A percentile compares a stretch with the other conserved stretches of the same genome.
These are phyloP conservation scores for Kradibia gibbosae DNA, from an alignment of 1,140 invertebrate species.

Conservation along the genomic window DNA sequence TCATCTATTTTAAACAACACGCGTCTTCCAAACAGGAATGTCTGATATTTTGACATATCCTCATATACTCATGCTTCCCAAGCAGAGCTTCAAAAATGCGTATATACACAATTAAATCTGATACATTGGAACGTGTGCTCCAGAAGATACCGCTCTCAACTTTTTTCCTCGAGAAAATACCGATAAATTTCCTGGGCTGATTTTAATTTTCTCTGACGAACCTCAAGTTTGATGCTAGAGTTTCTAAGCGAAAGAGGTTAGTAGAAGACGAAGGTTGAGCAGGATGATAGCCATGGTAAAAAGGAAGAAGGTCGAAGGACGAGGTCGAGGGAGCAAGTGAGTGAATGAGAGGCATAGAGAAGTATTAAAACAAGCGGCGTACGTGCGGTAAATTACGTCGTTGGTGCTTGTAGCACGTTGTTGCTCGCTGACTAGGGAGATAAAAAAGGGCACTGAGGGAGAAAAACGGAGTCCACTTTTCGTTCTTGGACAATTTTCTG, in stretches of 20 bases:
- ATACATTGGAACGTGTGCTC: background rate
- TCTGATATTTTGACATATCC: background rate
- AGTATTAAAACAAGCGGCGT: constrained; percentile 63
- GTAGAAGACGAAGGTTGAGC: background rate
- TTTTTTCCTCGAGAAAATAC: background rate
- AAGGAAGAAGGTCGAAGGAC: constrained; percentile 50
- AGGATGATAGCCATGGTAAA: constrained; percentile 15
- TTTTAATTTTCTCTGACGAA: constrained; percentile 30
- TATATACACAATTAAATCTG: background rate
- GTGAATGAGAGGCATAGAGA: no score
- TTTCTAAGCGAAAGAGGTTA: background rate
- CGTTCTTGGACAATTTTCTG: constrained; percentile 25
- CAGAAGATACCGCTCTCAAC: background rate
- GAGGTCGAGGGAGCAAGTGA: constrained; percentile 31
- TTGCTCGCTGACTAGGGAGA: background rate
- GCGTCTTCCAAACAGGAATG: background rate
- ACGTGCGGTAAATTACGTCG: constrained; percentile 65
- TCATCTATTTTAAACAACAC: background rate
- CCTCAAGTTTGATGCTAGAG: background rate
- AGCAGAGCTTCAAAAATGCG: background rate
- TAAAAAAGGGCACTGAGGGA: constrained; percentile 21
- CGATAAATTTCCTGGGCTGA: background rate
- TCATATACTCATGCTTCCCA: background rate
- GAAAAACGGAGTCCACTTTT: constrained; percentile 32
- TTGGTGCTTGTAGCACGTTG: constrained; percentile 54